Evolutionary conservation across 2,797 vertebrate genomes (phyloP), one percentile per base, ranked within the genome.

Genomic region (Oceanodroma leucorhoa): DNA sequence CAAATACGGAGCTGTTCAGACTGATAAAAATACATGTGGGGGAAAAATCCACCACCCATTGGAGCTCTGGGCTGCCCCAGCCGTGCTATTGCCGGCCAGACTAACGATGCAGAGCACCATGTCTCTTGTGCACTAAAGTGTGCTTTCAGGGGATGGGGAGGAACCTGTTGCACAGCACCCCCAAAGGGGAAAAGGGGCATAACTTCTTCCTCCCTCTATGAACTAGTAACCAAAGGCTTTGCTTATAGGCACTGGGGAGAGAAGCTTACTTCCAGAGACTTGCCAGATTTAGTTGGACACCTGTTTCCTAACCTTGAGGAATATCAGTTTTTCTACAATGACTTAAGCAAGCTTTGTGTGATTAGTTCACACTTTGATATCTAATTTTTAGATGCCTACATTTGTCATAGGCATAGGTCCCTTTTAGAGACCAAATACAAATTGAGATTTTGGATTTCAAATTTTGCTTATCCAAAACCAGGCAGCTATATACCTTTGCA

Each of bases 91-190:
- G 13, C 8, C 6, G 5, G 6, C 10, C 67, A 55, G 48, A 36
- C 13, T 46, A 46, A 30, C 0, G 11, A 15, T 41, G 27, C 3
- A 19, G 38, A 92, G 14, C 27, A 41, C 5, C 0, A 0, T 11
- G 10, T 64, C 34, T 36, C 23, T 64, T 32, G 58, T 62, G 34
- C 19, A 27, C 4, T 58, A 3, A 77, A 30, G 12, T 21, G 14
- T 13, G 6, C 6, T 78, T 54, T 26, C 12, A 29, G 23, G 8
- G 29, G 0, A 1, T 50, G 19, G 17, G 26, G n/a, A 67, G 27
- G 36, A 53, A 65, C 3, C 3, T 18, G 3, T n/a, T 40, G 6
- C 27, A 73, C 30, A 29, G 50, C 51, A 30, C 9, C 5, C 30
- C 6, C 14, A 26, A 40, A 43, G 11, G 12, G 22, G 22, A 45